These are phyloP conservation scores for Menidia menidia DNA, from an alignment of 2,797 vertebrate genomes.

Conservation along the genomic window DNA sequence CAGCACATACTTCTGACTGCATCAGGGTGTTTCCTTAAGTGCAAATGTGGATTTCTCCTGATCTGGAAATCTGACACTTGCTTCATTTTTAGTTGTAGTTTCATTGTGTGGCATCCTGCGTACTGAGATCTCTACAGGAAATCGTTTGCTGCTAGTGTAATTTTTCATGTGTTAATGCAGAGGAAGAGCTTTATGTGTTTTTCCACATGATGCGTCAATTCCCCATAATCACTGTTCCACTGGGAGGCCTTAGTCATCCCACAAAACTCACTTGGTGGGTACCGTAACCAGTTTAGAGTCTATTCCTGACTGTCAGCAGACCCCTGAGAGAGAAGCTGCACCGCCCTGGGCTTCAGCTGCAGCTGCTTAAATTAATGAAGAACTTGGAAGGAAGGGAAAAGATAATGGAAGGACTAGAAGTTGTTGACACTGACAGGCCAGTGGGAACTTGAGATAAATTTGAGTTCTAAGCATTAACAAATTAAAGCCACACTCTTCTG, in stretches of 20 bases:
- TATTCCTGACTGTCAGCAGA: conserved; percentile 60
- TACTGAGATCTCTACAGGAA: conserved; percentile 15
- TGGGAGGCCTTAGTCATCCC: conserved; percentile 45
- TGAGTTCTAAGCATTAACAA: conserved; percentile 62
- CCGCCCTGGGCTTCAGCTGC: conserved; percentile 62
- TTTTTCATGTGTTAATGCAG: conserved; percentile 19
- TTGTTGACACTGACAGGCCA: conserved; percentile 52
- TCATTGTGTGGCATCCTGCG: background rate
- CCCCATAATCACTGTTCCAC: conserved; percentile 48
- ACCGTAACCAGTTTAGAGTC: conserved; percentile 53
- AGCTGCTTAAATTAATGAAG: conserved; percentile 61
- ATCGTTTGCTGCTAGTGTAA: conserved; percentile 20
- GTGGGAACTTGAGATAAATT: conserved; percentile 59
- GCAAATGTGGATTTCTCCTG: conserved; percentile 2
- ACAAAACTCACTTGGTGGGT: conserved; percentile 50
- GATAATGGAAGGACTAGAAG: conserved; percentile 42
- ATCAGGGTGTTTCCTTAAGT: conserved; percentile 11
- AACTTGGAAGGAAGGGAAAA: conserved; percentile 53
- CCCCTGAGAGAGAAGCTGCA: conserved; percentile 43
- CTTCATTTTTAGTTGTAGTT: conserved; percentile 2
- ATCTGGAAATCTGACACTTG: background rate
- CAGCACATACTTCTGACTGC: conserved; percentile 6
- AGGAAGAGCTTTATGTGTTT: conserved; percentile 31
- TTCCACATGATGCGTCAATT: conserved; percentile 34
- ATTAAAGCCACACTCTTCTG: conserved; percentile 49